phyloP scores from a whole-genome alignment of 1,140 invertebrate genomes.

The Micrasema longulum region DNA sequence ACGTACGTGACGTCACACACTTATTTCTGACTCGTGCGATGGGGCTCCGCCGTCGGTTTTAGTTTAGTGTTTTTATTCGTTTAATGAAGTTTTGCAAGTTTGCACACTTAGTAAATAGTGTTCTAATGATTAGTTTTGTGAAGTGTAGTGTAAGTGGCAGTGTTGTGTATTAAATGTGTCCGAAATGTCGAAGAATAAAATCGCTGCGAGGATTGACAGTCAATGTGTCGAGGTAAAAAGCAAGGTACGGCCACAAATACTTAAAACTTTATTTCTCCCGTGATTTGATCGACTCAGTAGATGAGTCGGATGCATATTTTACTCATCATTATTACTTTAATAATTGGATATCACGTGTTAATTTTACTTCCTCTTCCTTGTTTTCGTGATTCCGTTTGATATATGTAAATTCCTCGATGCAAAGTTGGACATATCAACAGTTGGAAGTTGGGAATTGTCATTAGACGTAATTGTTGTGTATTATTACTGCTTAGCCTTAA shows the following conservation, averaged over 20 bases:
- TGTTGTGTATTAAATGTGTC: slow-evolving; percentile 61
- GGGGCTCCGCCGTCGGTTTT: slow-evolving; percentile 35
- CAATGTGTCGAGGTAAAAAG: slow-evolving; percentile 78
- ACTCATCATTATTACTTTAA: too few species aligned
- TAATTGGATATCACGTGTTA: neutral
- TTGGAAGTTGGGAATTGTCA: neutral
- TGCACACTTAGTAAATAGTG: slow-evolving; percentile 35
- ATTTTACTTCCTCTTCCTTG: slow-evolving; percentile 38
- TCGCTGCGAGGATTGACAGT: slow-evolving; percentile 72
- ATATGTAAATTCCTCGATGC: slow-evolving; percentile 39
- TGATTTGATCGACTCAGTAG: neutral
- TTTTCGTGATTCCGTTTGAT: slow-evolving; percentile 18
- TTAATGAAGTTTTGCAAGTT: slow-evolving; percentile 42
- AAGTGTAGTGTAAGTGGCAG: slow-evolving; percentile 44
- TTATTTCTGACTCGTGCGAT: slow-evolving; percentile 44
- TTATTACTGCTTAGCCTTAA: neutral
- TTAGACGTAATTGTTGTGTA: too few species aligned
- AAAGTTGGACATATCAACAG: slow-evolving; percentile 41
- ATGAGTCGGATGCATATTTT: too few species aligned
- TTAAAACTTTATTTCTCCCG: slow-evolving; percentile 1
- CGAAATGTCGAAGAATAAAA: slow-evolving; percentile 78
- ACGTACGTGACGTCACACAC: slow-evolving; percentile 42
- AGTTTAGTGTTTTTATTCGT: slow-evolving; percentile 41
- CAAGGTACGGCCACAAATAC: slow-evolving; percentile 67
- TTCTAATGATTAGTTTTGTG: slow-evolving; percentile 33